Percentiles rank a stretch among this genome's conserved stretches.
phyloP scores from a whole-genome alignment of 2,888 invertebrate genomes.

The Chrysolina oricalcia region DNA sequence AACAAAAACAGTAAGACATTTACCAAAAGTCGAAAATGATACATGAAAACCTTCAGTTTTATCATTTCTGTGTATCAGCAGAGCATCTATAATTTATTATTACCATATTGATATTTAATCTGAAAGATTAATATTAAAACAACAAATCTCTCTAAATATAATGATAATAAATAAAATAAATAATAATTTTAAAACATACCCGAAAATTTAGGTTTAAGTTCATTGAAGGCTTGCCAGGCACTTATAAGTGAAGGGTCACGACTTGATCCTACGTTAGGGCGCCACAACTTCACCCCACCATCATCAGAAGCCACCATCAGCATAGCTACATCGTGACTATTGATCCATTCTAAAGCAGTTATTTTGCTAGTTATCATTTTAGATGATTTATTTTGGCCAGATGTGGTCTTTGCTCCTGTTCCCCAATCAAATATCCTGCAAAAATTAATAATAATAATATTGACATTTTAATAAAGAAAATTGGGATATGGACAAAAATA shows the following conservation, averaged over 20 bases:
- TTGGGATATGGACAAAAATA: no score
- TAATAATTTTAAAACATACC: constrained; percentile 63
- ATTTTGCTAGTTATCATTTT: constrained; percentile 77
- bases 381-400: constrained; percentile 75
- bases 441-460: constrained; percentile 22
- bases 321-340: constrained; percentile 87
- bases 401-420: constrained; percentile 80
- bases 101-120: no score
- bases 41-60: no score
- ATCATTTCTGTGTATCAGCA: no score
- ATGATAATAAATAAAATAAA: no score
- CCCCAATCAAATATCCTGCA: constrained; percentile 88
- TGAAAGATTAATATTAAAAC: no score
- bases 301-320: constrained; percentile 85
- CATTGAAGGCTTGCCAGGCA: constrained; percentile 89
- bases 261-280: constrained; percentile 65
- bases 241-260: constrained; percentile 79
- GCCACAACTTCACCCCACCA: constrained; percentile 85
- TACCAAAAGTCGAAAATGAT: no score
- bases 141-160: no score
- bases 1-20: no score
- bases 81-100: no score
- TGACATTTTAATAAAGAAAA: no score
- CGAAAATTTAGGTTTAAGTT: constrained; percentile 65
- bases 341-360: constrained; percentile 88